Conservation (phyloP, 2,113 vertebrate species). For the Tringa solitaria region DNA sequence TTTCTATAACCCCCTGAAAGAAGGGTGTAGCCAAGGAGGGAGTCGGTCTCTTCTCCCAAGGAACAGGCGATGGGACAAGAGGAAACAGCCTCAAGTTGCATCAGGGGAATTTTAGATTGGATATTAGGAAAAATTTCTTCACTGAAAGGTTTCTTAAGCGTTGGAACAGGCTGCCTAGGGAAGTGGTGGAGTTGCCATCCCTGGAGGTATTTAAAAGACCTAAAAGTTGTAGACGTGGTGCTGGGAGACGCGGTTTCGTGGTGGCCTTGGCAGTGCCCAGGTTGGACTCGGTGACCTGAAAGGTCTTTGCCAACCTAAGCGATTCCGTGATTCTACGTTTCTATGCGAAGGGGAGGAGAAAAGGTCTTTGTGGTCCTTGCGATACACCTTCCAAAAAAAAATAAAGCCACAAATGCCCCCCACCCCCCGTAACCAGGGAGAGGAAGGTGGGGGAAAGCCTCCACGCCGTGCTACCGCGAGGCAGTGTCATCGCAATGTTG, state of each 20-base stretch:
- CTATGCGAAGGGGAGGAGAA: background rate
- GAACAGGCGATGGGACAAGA: background rate
- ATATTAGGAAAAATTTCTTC: background rate
- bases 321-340: background rate
- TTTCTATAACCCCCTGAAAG: background rate
- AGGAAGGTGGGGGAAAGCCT: constrained; percentile 12
- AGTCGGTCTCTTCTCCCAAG: background rate
- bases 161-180: background rate
- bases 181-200: background rate
- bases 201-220: background rate
- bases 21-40: background rate
- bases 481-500: constrained; percentile 61
- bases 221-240: background rate
- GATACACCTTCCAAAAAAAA: background rate
- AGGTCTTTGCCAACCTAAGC: background rate
- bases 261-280: background rate
- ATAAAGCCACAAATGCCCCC: background rate
- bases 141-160: background rate
- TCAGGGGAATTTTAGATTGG: background rate
- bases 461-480: background rate
- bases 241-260: background rate
- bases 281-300: background rate
- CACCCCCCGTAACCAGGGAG: background rate
- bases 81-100: background rate
- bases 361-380: background rate